Base-by-base conservation (phyloP, 1,140 invertebrate genomes). In the Temnothorax curvispinosus region DNA sequence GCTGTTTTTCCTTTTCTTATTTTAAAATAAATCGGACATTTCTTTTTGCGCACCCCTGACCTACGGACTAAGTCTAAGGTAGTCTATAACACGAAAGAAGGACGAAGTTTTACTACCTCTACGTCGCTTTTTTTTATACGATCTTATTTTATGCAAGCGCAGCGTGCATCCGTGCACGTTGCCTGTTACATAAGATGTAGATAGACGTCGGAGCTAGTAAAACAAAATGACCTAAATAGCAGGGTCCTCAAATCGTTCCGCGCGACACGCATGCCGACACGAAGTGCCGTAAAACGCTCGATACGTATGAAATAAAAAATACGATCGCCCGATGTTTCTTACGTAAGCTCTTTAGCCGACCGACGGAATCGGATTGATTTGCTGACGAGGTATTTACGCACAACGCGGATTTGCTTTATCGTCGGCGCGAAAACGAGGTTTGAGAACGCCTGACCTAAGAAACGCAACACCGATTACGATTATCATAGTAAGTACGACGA, bases 61-160 rank as follows among this genome's bases (percentile, higher is more conserved):
- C 18, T 84, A 47, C 78, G 50, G 64, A 47, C 56, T 84, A 84
- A 84, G 27, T 84, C 80, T 84, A 84, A 82, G 32, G 41, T 69
- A 69, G 52, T 82, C 54, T 82, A 74, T 62, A 75, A 84, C 80
- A 60, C 54, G 80, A 35, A 84, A 84, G 72, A 69, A 13, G 32
- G 32, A 60, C 80, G 54, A 84, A 21, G 41, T 84, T 74, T 84
- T 47, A 50, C 44, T 75, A 84, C 2, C 41, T 74, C 80, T 84
- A 84, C 27, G n/a, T 84, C 64, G 50, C 38, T 41, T 41, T 41
- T 41, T 56, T 71, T 84, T 50, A 75, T 27, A 84, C 2, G 27
- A 50, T 74, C 56, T 58, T 44, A 9, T 71, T 81, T 74, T 84
- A 74, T 75, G 54, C 54, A 56, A 41, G 54, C 35, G 69, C 64